A percentile compares a stretch with the other conserved stretches of the same genome.
phyloP scores from a whole-genome alignment of 2,113 vertebrate species.

The Astatoreochromis straeleni region DNA sequence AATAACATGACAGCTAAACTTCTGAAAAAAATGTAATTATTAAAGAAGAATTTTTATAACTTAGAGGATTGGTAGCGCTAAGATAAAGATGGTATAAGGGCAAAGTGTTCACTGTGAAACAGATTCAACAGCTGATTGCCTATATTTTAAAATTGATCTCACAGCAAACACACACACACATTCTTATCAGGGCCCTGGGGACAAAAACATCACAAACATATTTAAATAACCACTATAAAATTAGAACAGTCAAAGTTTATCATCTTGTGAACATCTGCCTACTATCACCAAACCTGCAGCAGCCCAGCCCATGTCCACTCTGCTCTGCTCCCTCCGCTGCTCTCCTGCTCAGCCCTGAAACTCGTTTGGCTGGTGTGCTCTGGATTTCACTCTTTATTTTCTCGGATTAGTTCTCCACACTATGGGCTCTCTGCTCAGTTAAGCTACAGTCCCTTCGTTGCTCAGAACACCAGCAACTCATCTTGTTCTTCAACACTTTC shows the following conservation, averaged over 20 bases:
- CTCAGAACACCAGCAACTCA: neutral
- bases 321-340: neutral
- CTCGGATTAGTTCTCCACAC: neutral
- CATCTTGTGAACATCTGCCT: neutral
- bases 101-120: neutral
- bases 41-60: neutral
- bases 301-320: neutral
- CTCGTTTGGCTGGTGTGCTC: neutral
- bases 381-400: neutral
- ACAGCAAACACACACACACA: neutral
- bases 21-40: neutral
- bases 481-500: neutral
- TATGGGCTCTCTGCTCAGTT: neutral
- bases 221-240: neutral
- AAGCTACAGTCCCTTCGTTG: accelerated
- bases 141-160: neutral
- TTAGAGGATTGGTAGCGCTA: neutral
- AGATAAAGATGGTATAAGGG: neutral
- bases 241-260: neutral
- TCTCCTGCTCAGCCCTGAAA: neutral
- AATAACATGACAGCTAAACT: neutral
- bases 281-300: neutral
- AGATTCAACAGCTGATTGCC: neutral
- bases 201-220: neutral
- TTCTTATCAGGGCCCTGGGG: neutral